These are phyloP conservation scores for Shargacucullia verbasci DNA, from an alignment of 2,888 invertebrate genomes.

Conservation along the genomic window DNA sequence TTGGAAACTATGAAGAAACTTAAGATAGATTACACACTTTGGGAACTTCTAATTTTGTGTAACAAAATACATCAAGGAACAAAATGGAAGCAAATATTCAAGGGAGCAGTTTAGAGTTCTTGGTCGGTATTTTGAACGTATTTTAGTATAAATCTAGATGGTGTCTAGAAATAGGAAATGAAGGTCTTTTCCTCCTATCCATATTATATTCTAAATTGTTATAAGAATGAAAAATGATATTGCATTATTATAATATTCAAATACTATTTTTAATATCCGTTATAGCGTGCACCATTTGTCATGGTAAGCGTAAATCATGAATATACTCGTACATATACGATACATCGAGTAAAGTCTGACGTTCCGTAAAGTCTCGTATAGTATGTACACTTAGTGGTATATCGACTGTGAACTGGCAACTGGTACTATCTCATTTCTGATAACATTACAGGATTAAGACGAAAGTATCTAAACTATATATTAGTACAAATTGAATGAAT, in stretches of 20 bases:
- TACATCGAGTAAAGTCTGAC: slow-evolving; percentile 36
- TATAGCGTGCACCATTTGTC: slow-evolving; percentile 36
- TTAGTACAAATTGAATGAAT: too few species aligned
- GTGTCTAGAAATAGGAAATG: too few species aligned
- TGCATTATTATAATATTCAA: slow-evolving; percentile 15
- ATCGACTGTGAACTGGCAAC: too few species aligned
- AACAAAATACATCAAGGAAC: slow-evolving; percentile 1
- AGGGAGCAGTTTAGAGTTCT: too few species aligned
- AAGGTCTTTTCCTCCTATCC: too few species aligned
- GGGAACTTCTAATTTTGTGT: slow-evolving; percentile 2
- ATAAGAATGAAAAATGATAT: not conserved
- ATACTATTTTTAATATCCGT: slow-evolving; percentile 24
- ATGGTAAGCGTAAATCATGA: slow-evolving; percentile 33
- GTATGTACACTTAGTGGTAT: too few species aligned
- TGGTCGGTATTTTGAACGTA: too few species aligned
- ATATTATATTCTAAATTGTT: not conserved
- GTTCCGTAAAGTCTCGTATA: slow-evolving; percentile 3
- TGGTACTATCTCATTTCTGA: too few species aligned
- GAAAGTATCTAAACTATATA: too few species aligned
- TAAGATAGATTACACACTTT: slow-evolving; percentile 32
- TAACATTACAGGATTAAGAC: too few species aligned
- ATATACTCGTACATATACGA: slow-evolving; percentile 5
- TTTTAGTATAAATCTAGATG: too few species aligned
- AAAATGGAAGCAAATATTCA: not conserved
- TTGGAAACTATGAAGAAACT: slow-evolving; percentile 32